Conservation (phyloP, 2,797 vertebrate species). For the Fringilla coelebs region DNA sequence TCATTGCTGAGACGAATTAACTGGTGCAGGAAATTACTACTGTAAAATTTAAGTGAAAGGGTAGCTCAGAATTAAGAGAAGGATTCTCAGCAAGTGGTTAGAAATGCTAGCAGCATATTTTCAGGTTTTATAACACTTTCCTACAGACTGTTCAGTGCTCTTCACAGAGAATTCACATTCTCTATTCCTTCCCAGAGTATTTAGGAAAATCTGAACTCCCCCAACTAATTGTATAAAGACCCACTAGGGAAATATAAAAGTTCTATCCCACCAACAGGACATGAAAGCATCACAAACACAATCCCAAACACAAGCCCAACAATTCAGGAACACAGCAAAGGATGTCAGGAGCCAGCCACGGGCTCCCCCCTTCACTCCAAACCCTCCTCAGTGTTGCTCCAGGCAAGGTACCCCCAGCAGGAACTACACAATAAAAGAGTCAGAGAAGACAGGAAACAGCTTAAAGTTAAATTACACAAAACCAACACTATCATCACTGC, state of each 20-base stretch:
- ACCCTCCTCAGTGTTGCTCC: not conserved
- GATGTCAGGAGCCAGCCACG: rapidly evolving
- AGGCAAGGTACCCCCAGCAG: not conserved
- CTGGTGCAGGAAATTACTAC: not conserved
- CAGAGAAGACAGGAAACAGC: not conserved
- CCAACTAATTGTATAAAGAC: not conserved
- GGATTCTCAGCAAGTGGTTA: rapidly evolving
- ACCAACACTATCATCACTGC: not conserved
- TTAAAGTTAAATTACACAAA: not conserved
- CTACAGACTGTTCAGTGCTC: not conserved
- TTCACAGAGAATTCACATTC: not conserved
- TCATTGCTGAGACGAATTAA: not conserved
- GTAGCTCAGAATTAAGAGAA: not conserved
- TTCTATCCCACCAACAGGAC: not conserved
- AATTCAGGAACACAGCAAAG: not conserved
- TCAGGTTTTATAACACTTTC: not conserved
- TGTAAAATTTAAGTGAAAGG: not conserved
- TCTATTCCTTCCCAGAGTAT: not conserved
- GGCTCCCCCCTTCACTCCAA: not conserved
- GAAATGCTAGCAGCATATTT: not conserved
- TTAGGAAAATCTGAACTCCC: not conserved
- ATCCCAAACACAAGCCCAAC: not conserved
- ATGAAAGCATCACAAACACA: not conserved
- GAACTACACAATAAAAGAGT: not conserved
- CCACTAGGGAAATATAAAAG: not conserved